A percentile compares a stretch with the other conserved stretches of the same genome.
Evolutionary conservation across 2,888 invertebrate species (phyloP).

Genomic region (Conistra vaccinii): DNA sequence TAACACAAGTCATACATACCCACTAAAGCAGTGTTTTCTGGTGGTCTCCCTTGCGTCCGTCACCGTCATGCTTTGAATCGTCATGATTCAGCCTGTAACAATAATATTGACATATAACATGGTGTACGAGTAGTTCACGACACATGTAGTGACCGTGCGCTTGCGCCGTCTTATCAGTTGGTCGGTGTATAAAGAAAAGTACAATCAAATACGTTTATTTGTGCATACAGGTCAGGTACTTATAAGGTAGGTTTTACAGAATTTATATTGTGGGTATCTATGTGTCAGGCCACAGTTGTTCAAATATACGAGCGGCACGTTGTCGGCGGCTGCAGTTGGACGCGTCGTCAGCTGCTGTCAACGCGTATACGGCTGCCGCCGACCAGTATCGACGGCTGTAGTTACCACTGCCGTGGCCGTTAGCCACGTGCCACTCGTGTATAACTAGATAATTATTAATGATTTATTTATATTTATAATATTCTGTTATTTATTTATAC

Average conservation of each 20-base stretch:
- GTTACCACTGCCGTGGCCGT: not conserved
- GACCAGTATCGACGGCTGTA: not conserved
- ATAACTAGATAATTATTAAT: no score
- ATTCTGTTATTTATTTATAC: no score
- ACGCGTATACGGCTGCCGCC: not conserved
- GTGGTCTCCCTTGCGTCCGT: slow-evolving; percentile 78
- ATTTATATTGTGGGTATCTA: not conserved
- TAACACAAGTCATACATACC: slow-evolving; percentile 69
- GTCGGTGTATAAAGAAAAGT: not conserved
- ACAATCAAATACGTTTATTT: not conserved
- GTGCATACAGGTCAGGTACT: not conserved
- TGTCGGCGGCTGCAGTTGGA: not conserved
- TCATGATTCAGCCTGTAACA: slow-evolving; percentile 75
- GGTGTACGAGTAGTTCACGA: not conserved
- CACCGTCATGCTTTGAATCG: slow-evolving; percentile 85
- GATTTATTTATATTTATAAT: no score
- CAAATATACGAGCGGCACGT: not conserved
- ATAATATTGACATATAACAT: slow-evolving; percentile 39
- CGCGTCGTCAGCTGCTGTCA: not conserved
- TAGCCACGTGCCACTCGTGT: no score
- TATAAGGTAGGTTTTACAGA: no score
- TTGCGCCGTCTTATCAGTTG: slow-evolving; percentile 34
- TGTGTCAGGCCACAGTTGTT: not conserved
- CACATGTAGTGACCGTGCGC: slow-evolving; percentile 6
- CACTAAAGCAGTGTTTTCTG: slow-evolving; percentile 73